These are phyloP conservation scores for Cynaeus angustus DNA, from an alignment of 2,888 invertebrate genomes.

Conservation along the genomic window DNA sequence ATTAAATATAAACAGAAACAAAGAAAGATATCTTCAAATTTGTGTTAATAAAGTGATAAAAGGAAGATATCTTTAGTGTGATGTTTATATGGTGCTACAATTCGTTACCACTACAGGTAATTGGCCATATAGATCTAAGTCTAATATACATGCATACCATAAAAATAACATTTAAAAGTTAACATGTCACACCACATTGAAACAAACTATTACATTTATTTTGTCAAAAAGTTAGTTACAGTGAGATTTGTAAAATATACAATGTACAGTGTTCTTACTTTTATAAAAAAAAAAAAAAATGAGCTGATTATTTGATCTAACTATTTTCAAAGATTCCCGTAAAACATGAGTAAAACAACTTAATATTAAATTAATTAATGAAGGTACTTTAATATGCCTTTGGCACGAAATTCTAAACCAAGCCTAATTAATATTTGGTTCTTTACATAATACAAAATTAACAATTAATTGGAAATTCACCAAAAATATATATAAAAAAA, in stretches of 20 bases:
- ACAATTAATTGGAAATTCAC: conserved; percentile 34
- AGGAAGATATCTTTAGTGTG: conserved; percentile 55
- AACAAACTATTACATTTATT: conserved; percentile 55
- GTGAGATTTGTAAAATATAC: conserved; percentile 53
- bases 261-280: conserved; percentile 52
- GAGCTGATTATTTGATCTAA: conserved; percentile 28
- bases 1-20: conserved; percentile 38
- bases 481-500: conserved; percentile 32
- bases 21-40: conserved; percentile 41
- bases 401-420: conserved; percentile 55
- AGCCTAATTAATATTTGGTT: conserved; percentile 53
- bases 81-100: conserved; percentile 57
- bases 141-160: conserved; percentile 58
- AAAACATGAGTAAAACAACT: conserved; percentile 15
- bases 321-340: conserved; percentile 15
- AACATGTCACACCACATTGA: conserved; percentile 58
- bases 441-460: conserved; percentile 48
- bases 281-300: conserved; percentile 48
- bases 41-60: conserved; percentile 20
- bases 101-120: conserved; percentile 53
- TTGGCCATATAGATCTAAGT: conserved; percentile 58
- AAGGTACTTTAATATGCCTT: conserved; percentile 55
- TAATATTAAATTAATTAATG: conserved; percentile 41
- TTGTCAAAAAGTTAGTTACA: conserved; percentile 54
- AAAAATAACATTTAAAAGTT: conserved; percentile 57